Percentiles rank a stretch among this genome's conserved stretches.
Evolutionary conservation across 2,113 vertebrate genomes (phyloP).

Genomic region (Vicugna pacos): DNA sequence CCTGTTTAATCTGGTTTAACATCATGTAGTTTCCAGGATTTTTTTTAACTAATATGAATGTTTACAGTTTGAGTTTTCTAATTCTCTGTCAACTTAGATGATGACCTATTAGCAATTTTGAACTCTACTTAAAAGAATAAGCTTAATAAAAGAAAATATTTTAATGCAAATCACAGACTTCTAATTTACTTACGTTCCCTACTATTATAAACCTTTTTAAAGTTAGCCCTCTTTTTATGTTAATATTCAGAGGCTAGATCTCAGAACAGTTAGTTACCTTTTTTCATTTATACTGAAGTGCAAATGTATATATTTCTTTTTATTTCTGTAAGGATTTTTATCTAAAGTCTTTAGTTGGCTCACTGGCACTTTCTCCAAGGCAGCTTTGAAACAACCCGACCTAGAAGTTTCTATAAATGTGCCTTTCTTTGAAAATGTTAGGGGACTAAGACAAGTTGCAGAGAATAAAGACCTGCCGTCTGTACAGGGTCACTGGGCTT

Average conservation of each 20-base stretch:
- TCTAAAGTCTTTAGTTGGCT: background rate
- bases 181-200: background rate
- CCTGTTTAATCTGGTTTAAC: background rate
- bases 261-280: background rate
- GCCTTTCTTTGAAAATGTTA: background rate
- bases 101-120: background rate
- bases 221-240: background rate
- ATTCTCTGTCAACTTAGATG: background rate
- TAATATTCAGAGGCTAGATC: background rate
- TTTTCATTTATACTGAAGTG: background rate
- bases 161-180: background rate
- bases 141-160: slow-evolving; percentile 9
- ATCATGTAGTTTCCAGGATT: background rate
- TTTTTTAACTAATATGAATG: background rate
- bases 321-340: slow-evolving; percentile 5
- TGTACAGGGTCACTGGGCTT: background rate
- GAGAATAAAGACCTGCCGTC: background rate
- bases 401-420: slow-evolving; percentile 18
- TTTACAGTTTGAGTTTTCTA: background rate
- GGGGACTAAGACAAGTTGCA: background rate
- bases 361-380: background rate
- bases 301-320: background rate
- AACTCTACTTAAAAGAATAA: slow-evolving; percentile 4
- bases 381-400: background rate
- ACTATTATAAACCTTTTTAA: slow-evolving; percentile 5